Evolutionary conservation across 2,113 vertebrate genomes (phyloP).

Genomic region (Tretioscincus oriximinensis): DNA sequence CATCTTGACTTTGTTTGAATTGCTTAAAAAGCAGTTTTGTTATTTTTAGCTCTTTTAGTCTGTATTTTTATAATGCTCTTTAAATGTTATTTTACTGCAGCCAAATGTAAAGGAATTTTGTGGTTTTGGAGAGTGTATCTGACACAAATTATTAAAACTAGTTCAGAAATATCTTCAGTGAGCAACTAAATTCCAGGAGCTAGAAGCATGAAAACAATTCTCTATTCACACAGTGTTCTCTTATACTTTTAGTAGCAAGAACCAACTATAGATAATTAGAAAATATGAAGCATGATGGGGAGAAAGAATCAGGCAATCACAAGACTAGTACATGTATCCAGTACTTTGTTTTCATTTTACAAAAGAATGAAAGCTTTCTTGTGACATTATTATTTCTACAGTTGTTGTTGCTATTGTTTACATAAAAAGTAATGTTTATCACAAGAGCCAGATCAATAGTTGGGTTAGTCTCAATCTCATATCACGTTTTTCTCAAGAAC

Average conservation of each 20-base stretch:
- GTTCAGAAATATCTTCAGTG: slow-evolving; percentile 28
- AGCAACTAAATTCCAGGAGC: slow-evolving; percentile 28
- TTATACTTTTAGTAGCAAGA: not conserved
- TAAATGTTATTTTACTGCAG: slow-evolving; percentile 48
- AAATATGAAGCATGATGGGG: slow-evolving; percentile 13
- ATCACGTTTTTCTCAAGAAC: too few species aligned
- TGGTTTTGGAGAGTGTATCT: slow-evolving; percentile 53
- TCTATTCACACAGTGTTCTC: not conserved
- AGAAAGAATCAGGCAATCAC: not conserved
- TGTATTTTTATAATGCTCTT: slow-evolving; percentile 48
- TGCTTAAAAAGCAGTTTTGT: slow-evolving; percentile 15
- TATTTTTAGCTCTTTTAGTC: not conserved
- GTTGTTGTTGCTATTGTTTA: too few species aligned
- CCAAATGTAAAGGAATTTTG: slow-evolving; percentile 49
- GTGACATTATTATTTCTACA: not conserved
- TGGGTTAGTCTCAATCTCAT: too few species aligned
- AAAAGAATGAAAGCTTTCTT: slow-evolving; percentile 18
- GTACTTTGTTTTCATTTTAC: slow-evolving; percentile 15
- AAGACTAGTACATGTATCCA: not conserved
- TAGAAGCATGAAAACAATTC: slow-evolving; percentile 14
- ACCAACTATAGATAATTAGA: not conserved
- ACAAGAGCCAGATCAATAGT: too few species aligned
- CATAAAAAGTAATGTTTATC: too few species aligned
- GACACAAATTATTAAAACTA: slow-evolving; percentile 53
- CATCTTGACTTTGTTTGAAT: slow-evolving; percentile 8